phyloP scores from a whole-genome alignment of 2,113 vertebrate species.

The Chauna torquata region DNA sequence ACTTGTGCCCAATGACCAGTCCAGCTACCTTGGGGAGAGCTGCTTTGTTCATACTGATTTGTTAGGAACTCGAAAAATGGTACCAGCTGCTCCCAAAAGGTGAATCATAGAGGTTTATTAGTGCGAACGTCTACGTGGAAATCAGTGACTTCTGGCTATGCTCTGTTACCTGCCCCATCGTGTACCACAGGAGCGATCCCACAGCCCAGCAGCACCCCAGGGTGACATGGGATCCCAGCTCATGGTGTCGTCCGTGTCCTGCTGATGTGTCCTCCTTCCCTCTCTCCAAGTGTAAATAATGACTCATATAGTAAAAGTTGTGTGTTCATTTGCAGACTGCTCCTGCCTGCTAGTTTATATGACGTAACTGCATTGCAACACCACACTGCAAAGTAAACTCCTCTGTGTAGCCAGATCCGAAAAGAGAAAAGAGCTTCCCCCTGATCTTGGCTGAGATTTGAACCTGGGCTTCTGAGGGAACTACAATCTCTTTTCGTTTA shows the following conservation, averaged over 20 bases:
- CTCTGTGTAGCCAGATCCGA: conserved; percentile 1
- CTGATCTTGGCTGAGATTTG: not conserved
- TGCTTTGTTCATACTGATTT: not conserved
- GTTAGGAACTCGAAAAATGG: not conserved
- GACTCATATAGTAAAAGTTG: not conserved
- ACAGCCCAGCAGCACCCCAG: not conserved
- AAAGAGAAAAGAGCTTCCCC: not conserved
- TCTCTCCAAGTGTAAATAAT: not conserved
- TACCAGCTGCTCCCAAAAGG: not conserved
- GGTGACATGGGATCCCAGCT: not conserved
- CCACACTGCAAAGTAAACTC: not conserved
- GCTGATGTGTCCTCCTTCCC: not conserved
- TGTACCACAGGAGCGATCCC: not conserved
- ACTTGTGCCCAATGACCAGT: not conserved
- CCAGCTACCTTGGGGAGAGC: not conserved
- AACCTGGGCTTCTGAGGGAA: not conserved
- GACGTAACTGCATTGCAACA: not conserved
- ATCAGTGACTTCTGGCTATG: not conserved
- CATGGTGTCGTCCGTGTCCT: not conserved
- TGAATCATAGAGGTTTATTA: not conserved
- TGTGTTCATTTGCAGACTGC: not conserved
- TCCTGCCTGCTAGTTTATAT: not conserved
- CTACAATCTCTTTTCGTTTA: conserved; percentile 17
- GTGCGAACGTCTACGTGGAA: not conserved
- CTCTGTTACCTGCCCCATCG: not conserved